Evolutionary conservation across 1,140 invertebrate species (phyloP).

Genomic region (Drosophila nannoptera): DNA sequence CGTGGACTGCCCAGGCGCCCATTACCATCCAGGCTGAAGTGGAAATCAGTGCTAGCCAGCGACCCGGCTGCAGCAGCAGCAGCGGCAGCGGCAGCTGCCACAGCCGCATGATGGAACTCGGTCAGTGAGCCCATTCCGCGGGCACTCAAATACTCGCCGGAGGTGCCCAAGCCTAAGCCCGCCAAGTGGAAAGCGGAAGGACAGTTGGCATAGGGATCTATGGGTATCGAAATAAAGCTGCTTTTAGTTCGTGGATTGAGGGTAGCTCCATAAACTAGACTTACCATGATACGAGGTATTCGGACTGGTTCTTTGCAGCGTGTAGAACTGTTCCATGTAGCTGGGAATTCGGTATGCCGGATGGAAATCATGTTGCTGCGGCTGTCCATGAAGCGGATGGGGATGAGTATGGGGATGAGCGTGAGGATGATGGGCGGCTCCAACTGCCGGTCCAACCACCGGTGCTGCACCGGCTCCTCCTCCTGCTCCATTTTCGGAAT

Average conservation of each 20-base stretch:
- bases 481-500: too few relatives aligned
- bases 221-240: not conserved
- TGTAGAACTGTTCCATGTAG: constrained; percentile 86
- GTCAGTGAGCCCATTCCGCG: constrained; percentile 59
- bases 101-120: constrained; percentile 70
- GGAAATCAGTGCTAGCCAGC: constrained; percentile 85
- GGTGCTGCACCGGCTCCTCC: too few relatives aligned
- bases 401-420: constrained; percentile 33
- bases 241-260: not conserved
- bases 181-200: constrained; percentile 68
- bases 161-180: constrained; percentile 61
- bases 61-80: too few relatives aligned
- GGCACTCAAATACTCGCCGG: constrained; percentile 67
- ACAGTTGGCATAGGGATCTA: constrained; percentile 70
- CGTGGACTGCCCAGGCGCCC: constrained; percentile 80
- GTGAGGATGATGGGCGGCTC: constrained; percentile 22
- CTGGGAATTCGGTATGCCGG: constrained; percentile 84
- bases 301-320: constrained; percentile 82
- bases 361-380: constrained; percentile 80
- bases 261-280: not conserved
- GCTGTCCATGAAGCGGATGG: constrained; percentile 26
- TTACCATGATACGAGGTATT: constrained; percentile 81
- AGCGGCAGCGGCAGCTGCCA: constrained; percentile 58
- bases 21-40: constrained; percentile 86
- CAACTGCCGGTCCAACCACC: not conserved